Evolutionary conservation across 2,113 vertebrate species (phyloP).

Genomic region (Platanista minor): DNA sequence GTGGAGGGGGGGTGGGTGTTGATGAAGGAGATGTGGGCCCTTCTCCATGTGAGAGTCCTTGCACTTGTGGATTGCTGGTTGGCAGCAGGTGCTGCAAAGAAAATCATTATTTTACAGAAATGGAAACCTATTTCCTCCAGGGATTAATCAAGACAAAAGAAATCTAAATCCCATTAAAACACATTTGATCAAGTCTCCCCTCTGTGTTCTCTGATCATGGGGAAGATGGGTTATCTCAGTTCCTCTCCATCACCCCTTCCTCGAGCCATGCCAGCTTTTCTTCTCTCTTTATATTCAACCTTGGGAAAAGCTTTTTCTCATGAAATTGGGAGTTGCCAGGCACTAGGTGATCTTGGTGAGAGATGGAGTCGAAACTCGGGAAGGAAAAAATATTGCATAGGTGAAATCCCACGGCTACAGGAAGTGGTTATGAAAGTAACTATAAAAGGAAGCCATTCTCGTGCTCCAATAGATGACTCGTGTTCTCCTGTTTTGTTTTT

Average conservation of each 20-base stretch:
- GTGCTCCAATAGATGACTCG: background rate
- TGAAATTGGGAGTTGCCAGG: background rate
- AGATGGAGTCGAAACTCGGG: background rate
- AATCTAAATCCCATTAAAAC: background rate
- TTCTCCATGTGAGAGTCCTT: background rate
- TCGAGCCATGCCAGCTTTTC: background rate
- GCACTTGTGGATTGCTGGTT: constrained; percentile 10
- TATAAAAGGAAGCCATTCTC: background rate
- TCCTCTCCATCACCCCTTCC: background rate
- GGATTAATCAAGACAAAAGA: constrained; percentile 33
- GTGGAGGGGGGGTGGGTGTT: background rate
- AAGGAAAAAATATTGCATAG: background rate
- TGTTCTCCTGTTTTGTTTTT: background rate
- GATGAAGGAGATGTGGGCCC: background rate
- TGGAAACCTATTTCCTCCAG: constrained; percentile 44
- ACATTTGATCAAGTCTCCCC: background rate
- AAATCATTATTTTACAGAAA: constrained; percentile 48
- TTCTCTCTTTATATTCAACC: background rate
- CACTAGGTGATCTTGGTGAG: background rate
- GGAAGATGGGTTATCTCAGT: background rate
- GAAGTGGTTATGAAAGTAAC: background rate
- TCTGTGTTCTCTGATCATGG: background rate
- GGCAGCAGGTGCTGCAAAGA: constrained; percentile 39
- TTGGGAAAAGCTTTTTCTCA: background rate
- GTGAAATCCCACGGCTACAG: background rate